Conservation (phyloP, 2,888 invertebrate genomes). For the Electrophaes corylata region DNA sequence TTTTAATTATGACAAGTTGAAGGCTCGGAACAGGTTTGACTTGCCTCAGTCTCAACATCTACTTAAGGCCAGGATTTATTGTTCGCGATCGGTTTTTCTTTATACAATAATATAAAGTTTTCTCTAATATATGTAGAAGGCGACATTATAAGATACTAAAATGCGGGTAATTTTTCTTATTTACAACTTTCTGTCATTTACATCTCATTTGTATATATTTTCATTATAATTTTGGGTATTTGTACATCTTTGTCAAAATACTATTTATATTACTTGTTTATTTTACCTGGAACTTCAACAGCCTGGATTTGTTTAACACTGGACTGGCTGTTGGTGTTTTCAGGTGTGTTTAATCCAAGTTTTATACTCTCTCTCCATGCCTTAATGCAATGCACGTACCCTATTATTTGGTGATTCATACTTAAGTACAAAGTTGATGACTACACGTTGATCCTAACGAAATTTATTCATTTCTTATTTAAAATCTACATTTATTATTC, state of each 20-base stretch:
- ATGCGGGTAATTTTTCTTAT: no score
- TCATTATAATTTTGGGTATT: not conserved
- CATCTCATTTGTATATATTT: not conserved
- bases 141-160: not conserved
- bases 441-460: slow-evolving; percentile 35
- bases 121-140: not conserved
- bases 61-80: slow-evolving; percentile 24
- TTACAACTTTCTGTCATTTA: no score
- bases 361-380: not conserved
- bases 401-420: slow-evolving; percentile 46
- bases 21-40: slow-evolving; percentile 49
- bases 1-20: slow-evolving; percentile 64
- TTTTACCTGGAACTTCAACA: no score
- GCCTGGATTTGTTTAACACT: no score
- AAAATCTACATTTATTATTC: slow-evolving; percentile 35
- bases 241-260: not conserved
- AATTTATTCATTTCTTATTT: slow-evolving; percentile 36
- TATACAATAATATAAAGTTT: not conserved
- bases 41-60: slow-evolving; percentile 45
- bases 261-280: no score
- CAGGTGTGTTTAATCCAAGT: not conserved
- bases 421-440: slow-evolving; percentile 40
- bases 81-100: not conserved
- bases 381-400: slow-evolving; percentile 36
- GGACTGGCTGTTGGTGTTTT: no score